A percentile compares a stretch with the other conserved stretches of the same genome.
These are phyloP conservation scores for Mamestra brassicae DNA, from an alignment of 2,888 invertebrate genomes.

Conservation along the genomic window DNA sequence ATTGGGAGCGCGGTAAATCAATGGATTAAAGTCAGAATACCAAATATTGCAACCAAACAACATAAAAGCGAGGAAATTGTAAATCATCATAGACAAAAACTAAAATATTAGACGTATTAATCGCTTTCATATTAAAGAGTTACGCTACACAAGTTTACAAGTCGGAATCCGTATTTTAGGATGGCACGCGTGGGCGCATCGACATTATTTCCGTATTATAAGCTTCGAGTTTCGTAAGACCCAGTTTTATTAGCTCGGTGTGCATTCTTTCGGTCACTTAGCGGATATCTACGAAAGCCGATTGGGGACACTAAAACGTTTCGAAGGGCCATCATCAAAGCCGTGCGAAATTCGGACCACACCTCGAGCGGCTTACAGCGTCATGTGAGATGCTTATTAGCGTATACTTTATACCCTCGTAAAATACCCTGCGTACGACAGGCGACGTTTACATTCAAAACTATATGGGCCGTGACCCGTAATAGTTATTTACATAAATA, in stretches of 20 bases:
- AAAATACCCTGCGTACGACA: constrained; percentile 55
- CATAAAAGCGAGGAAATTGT: constrained; percentile 67
- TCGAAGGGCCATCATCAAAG: constrained; percentile 76
- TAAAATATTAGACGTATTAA: constrained; percentile 71
- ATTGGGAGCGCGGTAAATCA: constrained; percentile 58
- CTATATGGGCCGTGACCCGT: constrained; percentile 66
- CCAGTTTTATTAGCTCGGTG: constrained; percentile 76
- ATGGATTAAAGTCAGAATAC: constrained; percentile 64
- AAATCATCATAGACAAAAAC: constrained; percentile 68
- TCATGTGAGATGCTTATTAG: constrained; percentile 67
- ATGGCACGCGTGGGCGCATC: constrained; percentile 77
- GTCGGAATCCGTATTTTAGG: constrained; percentile 71
- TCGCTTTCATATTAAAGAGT: constrained; percentile 72
- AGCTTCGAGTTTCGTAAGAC: constrained; percentile 77
- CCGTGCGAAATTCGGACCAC: constrained; percentile 84
- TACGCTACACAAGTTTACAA: constrained; percentile 71
- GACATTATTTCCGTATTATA: constrained; percentile 80
- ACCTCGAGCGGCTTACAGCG: constrained; percentile 66
- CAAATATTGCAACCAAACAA: constrained; percentile 65
- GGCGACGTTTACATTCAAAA: constrained; percentile 57
- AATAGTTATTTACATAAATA: constrained; percentile 68
- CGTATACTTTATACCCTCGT: constrained; percentile 63
- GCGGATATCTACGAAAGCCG: constrained; percentile 80
- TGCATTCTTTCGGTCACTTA: constrained; percentile 83
- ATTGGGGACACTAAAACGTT: constrained; percentile 76